Conservation (phyloP, 2,797 vertebrate species). For the Euthynnus affinis region DNA sequence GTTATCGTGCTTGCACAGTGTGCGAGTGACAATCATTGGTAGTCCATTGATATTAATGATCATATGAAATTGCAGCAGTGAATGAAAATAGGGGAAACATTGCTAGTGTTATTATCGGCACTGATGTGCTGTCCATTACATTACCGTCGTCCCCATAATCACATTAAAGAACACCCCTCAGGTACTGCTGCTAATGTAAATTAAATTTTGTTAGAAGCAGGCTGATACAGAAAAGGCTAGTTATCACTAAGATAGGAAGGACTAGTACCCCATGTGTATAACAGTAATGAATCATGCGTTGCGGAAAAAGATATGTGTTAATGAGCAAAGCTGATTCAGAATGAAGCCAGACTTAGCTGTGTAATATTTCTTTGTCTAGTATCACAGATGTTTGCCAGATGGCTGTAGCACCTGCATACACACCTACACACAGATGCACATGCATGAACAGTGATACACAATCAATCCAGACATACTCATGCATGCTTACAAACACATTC, state of each 20-base stretch:
- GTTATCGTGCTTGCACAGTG: no score
- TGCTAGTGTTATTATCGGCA: slow-evolving; percentile 17
- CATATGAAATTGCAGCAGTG: no score
- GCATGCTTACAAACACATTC: not conserved
- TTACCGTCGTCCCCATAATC: slow-evolving; percentile 45
- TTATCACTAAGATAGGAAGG: slow-evolving; percentile 28
- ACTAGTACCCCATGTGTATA: slow-evolving; percentile 22
- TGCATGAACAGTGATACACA: slow-evolving; percentile 3
- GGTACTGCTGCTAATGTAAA: slow-evolving; percentile 52
- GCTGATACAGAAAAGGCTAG: slow-evolving; percentile 34
- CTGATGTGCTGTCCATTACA: slow-evolving; percentile 42
- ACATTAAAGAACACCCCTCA: slow-evolving; percentile 48
- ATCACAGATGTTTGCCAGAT: slow-evolving; percentile 53
- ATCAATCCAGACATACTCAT: not conserved
- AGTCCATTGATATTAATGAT: no score
- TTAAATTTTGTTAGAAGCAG: slow-evolving; percentile 34
- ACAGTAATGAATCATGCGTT: slow-evolving; percentile 51
- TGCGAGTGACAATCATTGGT: no score
- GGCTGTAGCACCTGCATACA: slow-evolving; percentile 42
- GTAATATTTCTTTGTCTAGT: slow-evolving; percentile 49
- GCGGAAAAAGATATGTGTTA: slow-evolving; percentile 51
- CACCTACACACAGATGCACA: slow-evolving; percentile 29
- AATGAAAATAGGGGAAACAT: no score
- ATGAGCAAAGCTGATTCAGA: slow-evolving; percentile 44
- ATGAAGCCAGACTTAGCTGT: slow-evolving; percentile 28